A percentile compares a stretch with the other conserved stretches of the same genome.
phyloP scores from a whole-genome alignment of 2,888 invertebrate genomes.

The Chloroclystis v-ata region DNA sequence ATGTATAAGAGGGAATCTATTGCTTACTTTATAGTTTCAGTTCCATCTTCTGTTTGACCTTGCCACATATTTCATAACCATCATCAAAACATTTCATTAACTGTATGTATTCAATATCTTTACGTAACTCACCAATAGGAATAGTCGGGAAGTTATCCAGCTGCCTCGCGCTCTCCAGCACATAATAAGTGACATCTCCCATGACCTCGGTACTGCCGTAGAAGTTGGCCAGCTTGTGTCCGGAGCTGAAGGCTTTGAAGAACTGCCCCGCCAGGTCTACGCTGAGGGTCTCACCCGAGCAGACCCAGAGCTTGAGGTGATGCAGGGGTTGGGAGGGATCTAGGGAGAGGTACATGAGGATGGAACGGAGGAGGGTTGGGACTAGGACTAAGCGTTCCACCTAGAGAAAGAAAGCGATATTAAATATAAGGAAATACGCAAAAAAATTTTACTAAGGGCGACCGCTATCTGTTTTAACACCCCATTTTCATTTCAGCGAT shows the following conservation, averaged over 20 bases:
- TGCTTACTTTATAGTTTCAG: no score
- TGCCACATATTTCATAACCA: no score
- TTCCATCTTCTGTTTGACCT: no score
- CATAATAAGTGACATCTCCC: constrained; percentile 91
- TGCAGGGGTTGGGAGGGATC: constrained; percentile 58
- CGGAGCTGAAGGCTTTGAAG: constrained; percentile 84
- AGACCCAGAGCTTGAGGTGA: constrained; percentile 86
- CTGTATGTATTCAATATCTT: no score
- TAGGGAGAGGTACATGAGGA: constrained; percentile 85
- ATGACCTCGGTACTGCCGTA: constrained; percentile 95
- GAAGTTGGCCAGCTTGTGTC: constrained; percentile 87
- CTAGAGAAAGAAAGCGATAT: constrained; percentile 55
- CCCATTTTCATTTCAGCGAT: no score
- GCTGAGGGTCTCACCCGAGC: constrained; percentile 90
- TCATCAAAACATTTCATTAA: no score
- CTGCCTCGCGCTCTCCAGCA: constrained; percentile 80
- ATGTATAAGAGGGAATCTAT: no score
- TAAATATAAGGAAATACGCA: no score
- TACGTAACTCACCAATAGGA: constrained; percentile 83
- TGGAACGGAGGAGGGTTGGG: constrained; percentile 87
- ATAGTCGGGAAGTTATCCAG: constrained; percentile 82
- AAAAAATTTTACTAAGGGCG: no score
- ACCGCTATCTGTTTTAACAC: no score
- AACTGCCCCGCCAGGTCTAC: constrained; percentile 85
- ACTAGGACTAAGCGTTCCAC: constrained; percentile 90